Evolutionary conservation across 2,797 vertebrate species (phyloP).

Genomic region (Crocodylus rhombifer): DNA sequence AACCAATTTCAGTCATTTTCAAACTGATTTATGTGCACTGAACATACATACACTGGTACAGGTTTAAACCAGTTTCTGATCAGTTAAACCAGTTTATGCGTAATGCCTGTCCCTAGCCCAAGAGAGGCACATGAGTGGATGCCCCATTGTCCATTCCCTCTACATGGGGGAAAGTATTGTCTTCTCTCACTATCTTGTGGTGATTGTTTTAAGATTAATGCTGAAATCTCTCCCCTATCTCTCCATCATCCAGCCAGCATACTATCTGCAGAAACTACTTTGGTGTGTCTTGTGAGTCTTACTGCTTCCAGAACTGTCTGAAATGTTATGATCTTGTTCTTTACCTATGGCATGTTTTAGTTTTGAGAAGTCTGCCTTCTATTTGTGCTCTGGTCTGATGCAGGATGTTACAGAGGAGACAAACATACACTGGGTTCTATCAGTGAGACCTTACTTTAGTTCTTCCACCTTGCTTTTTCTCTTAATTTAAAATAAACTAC

Average conservation of each 20-base stretch:
- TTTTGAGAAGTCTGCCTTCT: background rate
- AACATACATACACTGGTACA: too few species aligned
- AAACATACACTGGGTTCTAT: background rate
- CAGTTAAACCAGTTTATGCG: too few species aligned
- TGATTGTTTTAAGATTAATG: background rate
- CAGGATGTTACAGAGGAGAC: background rate
- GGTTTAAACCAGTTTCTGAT: too few species aligned
- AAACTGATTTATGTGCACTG: too few species aligned
- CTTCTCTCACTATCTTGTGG: background rate
- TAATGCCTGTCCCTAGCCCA: too few species aligned
- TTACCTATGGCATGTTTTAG: background rate
- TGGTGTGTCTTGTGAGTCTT: background rate
- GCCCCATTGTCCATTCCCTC: background rate
- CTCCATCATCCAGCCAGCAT: background rate
- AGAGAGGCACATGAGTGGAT: background rate
- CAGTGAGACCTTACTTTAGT: background rate
- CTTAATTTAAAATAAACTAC: background rate
- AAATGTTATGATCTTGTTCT: background rate
- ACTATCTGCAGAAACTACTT: background rate
- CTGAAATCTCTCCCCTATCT: background rate
- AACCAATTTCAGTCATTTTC: too few species aligned
- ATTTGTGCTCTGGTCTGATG: background rate
- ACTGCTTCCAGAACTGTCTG: background rate
- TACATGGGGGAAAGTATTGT: background rate
- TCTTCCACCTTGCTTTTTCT: background rate